Evolutionary conservation across 2,113 vertebrate species (phyloP).

Genomic region (Polypterus bichir): DNA sequence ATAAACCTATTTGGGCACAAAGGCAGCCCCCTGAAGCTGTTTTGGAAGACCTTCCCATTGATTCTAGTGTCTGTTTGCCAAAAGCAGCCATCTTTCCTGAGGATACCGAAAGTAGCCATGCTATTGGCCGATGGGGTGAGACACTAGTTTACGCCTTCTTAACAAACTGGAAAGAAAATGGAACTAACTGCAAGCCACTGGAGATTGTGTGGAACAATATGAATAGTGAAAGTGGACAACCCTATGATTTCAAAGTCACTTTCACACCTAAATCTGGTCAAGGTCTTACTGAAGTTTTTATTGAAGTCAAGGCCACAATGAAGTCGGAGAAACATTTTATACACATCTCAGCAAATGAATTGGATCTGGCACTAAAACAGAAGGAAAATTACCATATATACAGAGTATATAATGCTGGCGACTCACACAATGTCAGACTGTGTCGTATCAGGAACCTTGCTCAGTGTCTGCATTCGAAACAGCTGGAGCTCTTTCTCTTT

Average conservation of each 20-base stretch:
- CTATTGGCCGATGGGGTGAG: conserved; percentile 54
- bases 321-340: conserved; percentile 48
- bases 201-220: conserved; percentile 46
- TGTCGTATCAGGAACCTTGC: conserved; percentile 56
- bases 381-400: conserved; percentile 49
- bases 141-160: conserved; percentile 54
- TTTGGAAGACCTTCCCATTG: conserved; percentile 48
- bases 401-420: conserved; percentile 49
- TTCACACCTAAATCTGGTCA: conserved; percentile 13
- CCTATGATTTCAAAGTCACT: conserved; percentile 50
- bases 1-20: conserved; percentile 39
- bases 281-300: conserved; percentile 23
- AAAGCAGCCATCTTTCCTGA: conserved; percentile 34
- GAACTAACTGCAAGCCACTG: conserved; percentile 22
- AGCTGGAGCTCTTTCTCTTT: conserved; percentile 48
- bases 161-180: conserved; percentile 39
- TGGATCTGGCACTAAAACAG: conserved; percentile 50
- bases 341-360: conserved; percentile 51
- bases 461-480: conserved; percentile 53
- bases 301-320: conserved; percentile 55
- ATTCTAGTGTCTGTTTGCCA: conserved; percentile 22
- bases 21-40: conserved; percentile 17
- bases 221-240: conserved; percentile 47
- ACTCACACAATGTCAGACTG: conserved; percentile 38
- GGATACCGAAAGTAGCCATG: conserved; percentile 23